phyloP scores from a whole-genome alignment of 2,888 invertebrate genomes.

The Aleiodes leptofemur region DNA sequence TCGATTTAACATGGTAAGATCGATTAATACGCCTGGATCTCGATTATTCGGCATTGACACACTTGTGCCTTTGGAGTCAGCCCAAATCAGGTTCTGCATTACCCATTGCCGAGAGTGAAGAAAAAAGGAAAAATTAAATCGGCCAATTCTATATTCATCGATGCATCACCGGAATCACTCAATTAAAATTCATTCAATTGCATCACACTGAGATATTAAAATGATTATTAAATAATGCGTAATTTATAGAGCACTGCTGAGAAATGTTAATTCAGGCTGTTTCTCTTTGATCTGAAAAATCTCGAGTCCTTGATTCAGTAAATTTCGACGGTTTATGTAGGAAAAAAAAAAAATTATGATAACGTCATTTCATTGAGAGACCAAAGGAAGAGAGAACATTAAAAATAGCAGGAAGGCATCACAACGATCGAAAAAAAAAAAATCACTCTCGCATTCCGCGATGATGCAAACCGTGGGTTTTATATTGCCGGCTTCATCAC shows the following conservation, averaged over 20 bases:
- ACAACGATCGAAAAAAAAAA: conserved; percentile 5
- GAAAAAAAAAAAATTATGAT: conserved; percentile 29
- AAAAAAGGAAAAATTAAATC: too few species aligned
- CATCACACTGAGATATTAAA: conserved; percentile 4
- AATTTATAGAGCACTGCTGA: not conserved
- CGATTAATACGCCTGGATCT: conserved; percentile 42
- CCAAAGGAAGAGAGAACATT: conserved; percentile 46
- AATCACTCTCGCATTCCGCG: conserved; percentile 40
- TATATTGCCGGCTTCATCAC: conserved; percentile 46
- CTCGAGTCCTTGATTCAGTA: not conserved
- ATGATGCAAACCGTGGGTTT: conserved; percentile 46
- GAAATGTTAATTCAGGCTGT: not conserved
- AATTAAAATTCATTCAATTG: conserved; percentile 10
- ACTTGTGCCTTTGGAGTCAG: conserved; percentile 45
- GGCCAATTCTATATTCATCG: too few species aligned
- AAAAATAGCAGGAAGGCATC: conserved; percentile 32
- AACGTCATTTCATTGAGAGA: conserved; percentile 37
- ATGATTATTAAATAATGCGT: conserved; percentile 5
- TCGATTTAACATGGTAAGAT: conserved; percentile 34
- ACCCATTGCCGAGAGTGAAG: too few species aligned
- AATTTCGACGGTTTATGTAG: conserved; percentile 12
- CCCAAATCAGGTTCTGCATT: conserved; percentile 40
- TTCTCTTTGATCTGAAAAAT: not conserved
- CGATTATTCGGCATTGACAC: conserved; percentile 54
- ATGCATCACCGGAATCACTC: conserved; percentile 15